phyloP scores from a whole-genome alignment of 2,888 invertebrate species.

The Asteroscopus sphinx region DNA sequence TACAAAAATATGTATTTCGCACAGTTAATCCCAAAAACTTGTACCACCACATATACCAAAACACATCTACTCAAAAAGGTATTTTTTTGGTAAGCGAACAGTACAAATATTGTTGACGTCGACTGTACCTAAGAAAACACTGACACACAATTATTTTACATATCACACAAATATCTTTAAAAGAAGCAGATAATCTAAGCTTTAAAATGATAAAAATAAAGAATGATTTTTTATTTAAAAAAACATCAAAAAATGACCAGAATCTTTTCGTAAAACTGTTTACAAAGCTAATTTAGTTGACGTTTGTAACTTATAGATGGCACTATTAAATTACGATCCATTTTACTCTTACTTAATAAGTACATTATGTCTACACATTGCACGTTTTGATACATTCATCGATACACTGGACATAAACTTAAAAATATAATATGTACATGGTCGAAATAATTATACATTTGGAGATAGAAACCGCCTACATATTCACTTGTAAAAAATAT shows the following conservation, averaged over 20 bases:
- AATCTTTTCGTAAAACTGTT: constrained; percentile 57
- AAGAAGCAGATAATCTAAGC: too few species aligned
- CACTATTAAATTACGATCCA: constrained; percentile 52
- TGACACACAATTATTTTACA: constrained; percentile 37
- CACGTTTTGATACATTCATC: constrained; percentile 54
- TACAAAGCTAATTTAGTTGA: constrained; percentile 43
- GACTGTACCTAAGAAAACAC: constrained; percentile 49
- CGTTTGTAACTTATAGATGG: constrained; percentile 52
- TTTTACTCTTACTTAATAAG: constrained; percentile 55
- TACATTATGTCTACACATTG: constrained; percentile 63
- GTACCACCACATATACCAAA: background rate
- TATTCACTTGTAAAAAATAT: constrained; percentile 4
- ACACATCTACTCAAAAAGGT: constrained; percentile 1
- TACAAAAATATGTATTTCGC: constrained; percentile 52
- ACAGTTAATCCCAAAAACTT: constrained; percentile 37
- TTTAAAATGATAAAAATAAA: constrained; percentile 36
- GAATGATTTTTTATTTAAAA: constrained; percentile 33
- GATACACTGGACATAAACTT: constrained; percentile 42
- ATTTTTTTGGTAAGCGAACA: constrained; percentile 6
- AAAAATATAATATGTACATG: constrained; percentile 16
- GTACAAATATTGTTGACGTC: constrained; percentile 35
- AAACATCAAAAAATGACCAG: constrained; percentile 66
- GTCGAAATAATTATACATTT: constrained; percentile 17
- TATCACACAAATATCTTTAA: constrained; percentile 45
- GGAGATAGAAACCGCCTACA: constrained; percentile 3